Conservation (phyloP, 2,113 vertebrate species). For the Campylomormyrus numenius region DNA sequence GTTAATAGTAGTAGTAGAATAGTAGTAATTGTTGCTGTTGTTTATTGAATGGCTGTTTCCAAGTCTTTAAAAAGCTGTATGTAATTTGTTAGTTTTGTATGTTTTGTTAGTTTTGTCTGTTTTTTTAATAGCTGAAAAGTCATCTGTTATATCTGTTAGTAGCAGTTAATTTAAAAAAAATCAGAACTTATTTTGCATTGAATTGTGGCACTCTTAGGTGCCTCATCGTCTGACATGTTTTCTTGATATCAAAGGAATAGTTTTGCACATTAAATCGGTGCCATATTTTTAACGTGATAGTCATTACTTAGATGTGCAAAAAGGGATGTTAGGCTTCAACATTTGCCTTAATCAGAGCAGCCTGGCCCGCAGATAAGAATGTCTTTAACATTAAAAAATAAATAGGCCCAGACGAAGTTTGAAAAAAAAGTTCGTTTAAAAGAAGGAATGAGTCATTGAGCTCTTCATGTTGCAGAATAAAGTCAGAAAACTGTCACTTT, state of each 20-base stretch:
- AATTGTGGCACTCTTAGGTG: neutral
- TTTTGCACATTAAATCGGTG: neutral
- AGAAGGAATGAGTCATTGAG: neutral
- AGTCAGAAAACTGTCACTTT: neutral
- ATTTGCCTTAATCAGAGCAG: slow-evolving; percentile 4
- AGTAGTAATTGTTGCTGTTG: slow-evolving; percentile 20
- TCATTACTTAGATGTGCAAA: slow-evolving; percentile 1
- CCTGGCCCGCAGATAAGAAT: neutral
- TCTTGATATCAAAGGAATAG: slow-evolving; percentile 6
- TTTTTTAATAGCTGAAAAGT: slow-evolving; percentile 23
- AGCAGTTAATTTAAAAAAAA: neutral
- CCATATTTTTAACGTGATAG: neutral
- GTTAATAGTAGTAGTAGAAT: neutral
- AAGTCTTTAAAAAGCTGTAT: slow-evolving; percentile 24
- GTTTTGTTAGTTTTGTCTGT: slow-evolving; percentile 12
- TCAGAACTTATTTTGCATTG: neutral
- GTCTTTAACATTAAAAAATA: neutral
- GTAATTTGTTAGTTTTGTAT: neutral
- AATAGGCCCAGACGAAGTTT: neutral
- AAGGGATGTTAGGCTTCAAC: neutral
- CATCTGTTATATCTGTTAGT: neutral
- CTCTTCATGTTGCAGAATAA: neutral
- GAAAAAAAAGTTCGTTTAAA: neutral
- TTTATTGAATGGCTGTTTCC: slow-evolving; percentile 66
- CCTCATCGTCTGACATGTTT: neutral